Conservation (phyloP, 1,140 invertebrate species). For the Holcopasites calliopsidis region DNA sequence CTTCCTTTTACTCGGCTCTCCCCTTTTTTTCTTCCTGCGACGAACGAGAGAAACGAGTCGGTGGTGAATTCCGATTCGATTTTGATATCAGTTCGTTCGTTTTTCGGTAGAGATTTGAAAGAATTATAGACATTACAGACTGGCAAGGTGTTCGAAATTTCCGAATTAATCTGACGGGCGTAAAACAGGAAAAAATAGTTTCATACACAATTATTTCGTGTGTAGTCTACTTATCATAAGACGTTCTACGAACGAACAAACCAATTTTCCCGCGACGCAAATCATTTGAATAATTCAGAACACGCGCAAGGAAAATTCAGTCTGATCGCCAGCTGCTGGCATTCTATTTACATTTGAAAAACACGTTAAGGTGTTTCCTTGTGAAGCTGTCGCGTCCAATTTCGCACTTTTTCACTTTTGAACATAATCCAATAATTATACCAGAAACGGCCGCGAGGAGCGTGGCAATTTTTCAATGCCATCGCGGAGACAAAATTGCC, state of each 20-base stretch:
- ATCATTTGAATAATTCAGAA: not conserved
- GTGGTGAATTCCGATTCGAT: not conserved
- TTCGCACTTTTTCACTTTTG: not conserved
- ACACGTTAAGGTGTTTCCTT: not conserved
- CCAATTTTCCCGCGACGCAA: no score
- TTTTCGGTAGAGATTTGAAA: not conserved
- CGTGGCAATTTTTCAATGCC: conserved; percentile 1
- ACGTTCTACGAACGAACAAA: no score
- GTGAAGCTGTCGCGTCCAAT: not conserved
- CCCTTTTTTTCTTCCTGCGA: not conserved
- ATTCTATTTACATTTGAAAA: not conserved
- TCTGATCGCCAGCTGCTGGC: not conserved
- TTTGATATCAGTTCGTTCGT: not conserved
- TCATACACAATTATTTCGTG: no score
- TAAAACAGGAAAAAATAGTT: no score
- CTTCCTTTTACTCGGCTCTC: not conserved
- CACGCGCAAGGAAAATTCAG: not conserved
- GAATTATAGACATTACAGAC: not conserved
- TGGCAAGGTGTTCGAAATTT: no score
- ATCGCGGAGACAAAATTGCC: not conserved
- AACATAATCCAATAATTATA: conserved; percentile 14
- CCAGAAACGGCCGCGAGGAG: not conserved
- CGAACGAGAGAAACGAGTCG: not conserved
- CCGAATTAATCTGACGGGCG: no score
- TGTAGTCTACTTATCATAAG: no score